Evolutionary conservation across 1,140 invertebrate genomes (phyloP).

Genomic region (Paracyclopina nana): DNA sequence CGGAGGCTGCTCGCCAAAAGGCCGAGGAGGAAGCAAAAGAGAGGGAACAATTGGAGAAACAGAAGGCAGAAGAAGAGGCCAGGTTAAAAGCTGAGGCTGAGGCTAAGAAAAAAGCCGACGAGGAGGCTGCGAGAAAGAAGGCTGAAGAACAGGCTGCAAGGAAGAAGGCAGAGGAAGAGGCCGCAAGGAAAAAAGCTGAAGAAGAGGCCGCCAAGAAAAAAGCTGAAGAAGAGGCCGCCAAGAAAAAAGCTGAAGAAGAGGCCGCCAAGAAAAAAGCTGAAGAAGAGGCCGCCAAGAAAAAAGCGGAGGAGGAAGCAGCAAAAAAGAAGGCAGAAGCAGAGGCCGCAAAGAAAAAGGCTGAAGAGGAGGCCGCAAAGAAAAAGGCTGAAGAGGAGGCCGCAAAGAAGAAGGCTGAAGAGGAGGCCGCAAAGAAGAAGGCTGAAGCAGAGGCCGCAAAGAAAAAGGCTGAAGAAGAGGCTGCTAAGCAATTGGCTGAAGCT

Average conservation of each 20-base stretch:
- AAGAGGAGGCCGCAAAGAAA: neutral
- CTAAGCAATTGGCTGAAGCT: neutral
- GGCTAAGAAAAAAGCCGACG: conserved; percentile 10
- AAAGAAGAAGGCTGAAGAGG: neutral
- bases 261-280: conserved; percentile 1
- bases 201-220: conserved; percentile 3
- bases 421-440: conserved; percentile 1
- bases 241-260: conserved; percentile 7
- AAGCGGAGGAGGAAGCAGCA: neutral
- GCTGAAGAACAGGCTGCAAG: neutral
- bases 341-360: conserved; percentile 5
- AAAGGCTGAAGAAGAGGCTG: conserved; percentile 2
- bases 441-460: conserved; percentile 8
- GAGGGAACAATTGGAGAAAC: conserved; percentile 1
- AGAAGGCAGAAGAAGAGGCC: conserved; percentile 1
- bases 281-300: conserved; percentile 2
- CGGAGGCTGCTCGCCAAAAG: neutral
- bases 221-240: conserved; percentile 1
- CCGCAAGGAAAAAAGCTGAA: neutral
- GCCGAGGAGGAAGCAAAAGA: conserved; percentile 6
- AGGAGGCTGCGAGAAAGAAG: conserved; percentile 5
- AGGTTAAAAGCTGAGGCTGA: conserved; percentile 7
- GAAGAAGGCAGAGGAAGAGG: conserved; percentile 3
- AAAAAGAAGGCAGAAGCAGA: conserved; percentile 1
- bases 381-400: neutral